Evolutionary conservation across 2,797 vertebrate species (phyloP).

Genomic region (Kryptopterus vitreolus): DNA sequence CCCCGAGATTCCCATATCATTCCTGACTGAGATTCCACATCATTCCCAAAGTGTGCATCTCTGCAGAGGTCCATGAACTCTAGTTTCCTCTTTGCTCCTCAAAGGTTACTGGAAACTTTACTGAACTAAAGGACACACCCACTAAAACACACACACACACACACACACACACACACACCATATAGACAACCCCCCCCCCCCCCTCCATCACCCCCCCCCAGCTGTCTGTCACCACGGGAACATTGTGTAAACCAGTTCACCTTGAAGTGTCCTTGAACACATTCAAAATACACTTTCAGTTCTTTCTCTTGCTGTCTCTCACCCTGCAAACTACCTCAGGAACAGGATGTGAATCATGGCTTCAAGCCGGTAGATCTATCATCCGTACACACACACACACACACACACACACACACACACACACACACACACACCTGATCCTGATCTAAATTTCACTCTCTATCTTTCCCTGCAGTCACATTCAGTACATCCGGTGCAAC

Average conservation of each 20-base stretch:
- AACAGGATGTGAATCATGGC: neutral
- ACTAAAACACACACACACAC: neutral
- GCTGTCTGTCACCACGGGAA: neutral
- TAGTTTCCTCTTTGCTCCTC: neutral
- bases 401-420: conserved; percentile 7
- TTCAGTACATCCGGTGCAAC: conserved; percentile 5
- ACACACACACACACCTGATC: neutral
- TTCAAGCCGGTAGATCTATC: neutral
- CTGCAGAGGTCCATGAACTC: neutral
- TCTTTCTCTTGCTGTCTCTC: neutral
- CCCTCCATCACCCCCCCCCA: no score
- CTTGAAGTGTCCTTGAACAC: conserved; percentile 1
- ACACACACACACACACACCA: neutral
- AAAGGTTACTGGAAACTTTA: neutral
- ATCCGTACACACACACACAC: neutral
- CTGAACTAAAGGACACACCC: neutral
- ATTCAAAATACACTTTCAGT: neutral
- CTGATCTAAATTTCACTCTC: conserved; percentile 22
- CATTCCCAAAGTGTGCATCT: neutral
- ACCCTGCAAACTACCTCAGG: neutral
- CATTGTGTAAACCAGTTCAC: neutral
- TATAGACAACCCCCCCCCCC: no score
- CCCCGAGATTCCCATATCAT: neutral
- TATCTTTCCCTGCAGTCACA: conserved; percentile 13
- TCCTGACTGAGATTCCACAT: neutral